These are phyloP conservation scores for Martes martes DNA, from an alignment of 2,113 vertebrate species.

Conservation along the genomic window DNA sequence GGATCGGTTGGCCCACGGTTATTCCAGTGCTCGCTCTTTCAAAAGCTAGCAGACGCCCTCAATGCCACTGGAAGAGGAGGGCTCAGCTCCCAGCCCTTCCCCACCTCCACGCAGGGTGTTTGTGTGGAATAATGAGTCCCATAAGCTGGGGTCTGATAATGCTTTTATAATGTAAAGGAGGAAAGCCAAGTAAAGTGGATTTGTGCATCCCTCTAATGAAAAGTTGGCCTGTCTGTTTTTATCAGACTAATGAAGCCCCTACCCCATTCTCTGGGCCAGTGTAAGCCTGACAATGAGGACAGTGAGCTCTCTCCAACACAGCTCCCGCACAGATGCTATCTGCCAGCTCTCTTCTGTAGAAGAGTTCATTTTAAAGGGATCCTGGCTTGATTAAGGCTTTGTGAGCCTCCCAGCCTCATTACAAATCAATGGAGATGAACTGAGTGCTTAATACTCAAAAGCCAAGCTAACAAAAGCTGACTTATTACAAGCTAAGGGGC, in stretches of 20 bases:
- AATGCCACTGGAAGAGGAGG: not conserved
- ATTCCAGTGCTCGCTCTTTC: not conserved
- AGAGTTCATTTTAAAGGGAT: conserved; percentile 66
- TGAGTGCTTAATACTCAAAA: conserved; percentile 63
- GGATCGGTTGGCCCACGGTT: conserved; percentile 26
- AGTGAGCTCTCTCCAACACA: not conserved
- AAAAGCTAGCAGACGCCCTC: not conserved
- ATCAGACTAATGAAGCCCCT: conserved; percentile 60
- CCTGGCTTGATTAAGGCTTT: conserved; percentile 58
- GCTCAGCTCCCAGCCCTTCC: not conserved
- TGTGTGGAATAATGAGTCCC: conserved; percentile 62
- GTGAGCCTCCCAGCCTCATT: conserved; percentile 62
- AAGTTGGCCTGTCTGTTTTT: conserved; percentile 60
- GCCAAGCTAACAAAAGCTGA: conserved; percentile 63
- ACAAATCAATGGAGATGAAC: conserved; percentile 65
- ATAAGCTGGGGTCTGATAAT: conserved; percentile 55
- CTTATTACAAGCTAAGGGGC: conserved; percentile 28
- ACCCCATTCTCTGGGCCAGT: conserved; percentile 3
- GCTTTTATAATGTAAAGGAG: conserved; percentile 58
- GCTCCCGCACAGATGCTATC: conserved; percentile 60
- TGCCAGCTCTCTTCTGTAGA: conserved; percentile 53
- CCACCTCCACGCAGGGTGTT: conserved; percentile 1
- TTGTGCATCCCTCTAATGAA: conserved; percentile 60
- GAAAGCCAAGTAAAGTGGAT: conserved; percentile 36
- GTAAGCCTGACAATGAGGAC: conserved; percentile 29